Base-by-base conservation (phyloP, 2,888 invertebrate species). In the Hydriomena furcata region DNA sequence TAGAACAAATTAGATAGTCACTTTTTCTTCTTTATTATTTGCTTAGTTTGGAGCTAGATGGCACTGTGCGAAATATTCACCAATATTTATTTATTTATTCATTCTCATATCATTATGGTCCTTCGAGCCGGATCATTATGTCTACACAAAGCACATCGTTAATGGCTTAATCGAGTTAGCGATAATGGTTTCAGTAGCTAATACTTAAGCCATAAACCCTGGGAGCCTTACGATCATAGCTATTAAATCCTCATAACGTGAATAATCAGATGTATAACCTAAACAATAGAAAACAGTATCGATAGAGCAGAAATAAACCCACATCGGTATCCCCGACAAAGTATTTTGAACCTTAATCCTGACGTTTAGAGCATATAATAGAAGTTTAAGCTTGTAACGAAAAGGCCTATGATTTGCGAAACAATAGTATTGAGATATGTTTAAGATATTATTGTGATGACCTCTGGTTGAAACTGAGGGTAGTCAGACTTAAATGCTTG, bases 181-280 rank as follows among this genome's bases (percentile, higher is more conserved):
- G 8, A 28, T 25, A 48, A 41, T 13, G 32, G 43, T 35, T 52
- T 46, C 52, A 28, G 42, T 42, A 52, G 46, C 46, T 27, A 32
- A 37, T 24, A 31, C 30, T 42, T 43, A 38, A 52, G 13, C 46
- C n/a, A 41, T 32, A 47, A 27, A 34, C 42, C 28, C 37, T 50
- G 54, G 30, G 44, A 47, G 48, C 28, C 40, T 34, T 38, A 17
- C 12, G 23, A 40, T 38, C 47, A 37, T 23, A 12, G 28, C 44
- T 42, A 55, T 55, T 55, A 52, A 34, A 52, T 52, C 34, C 52
- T 52, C 55, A 45, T 55, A 48, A 52, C 20, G 37, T 40, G 23
- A 32, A 31, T 20, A 35, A 25, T 40, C 28, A 35, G 20, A 34
- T 30, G 34, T 31, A 36, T n/a, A 35, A 10, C 17, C 24, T 1